Evolutionary conservation across 35 echinoderm and acorn worm genomes (phyloP), one percentile per base, ranked within the genome.

Genomic region (Apostichopus parvimensis): DNA sequence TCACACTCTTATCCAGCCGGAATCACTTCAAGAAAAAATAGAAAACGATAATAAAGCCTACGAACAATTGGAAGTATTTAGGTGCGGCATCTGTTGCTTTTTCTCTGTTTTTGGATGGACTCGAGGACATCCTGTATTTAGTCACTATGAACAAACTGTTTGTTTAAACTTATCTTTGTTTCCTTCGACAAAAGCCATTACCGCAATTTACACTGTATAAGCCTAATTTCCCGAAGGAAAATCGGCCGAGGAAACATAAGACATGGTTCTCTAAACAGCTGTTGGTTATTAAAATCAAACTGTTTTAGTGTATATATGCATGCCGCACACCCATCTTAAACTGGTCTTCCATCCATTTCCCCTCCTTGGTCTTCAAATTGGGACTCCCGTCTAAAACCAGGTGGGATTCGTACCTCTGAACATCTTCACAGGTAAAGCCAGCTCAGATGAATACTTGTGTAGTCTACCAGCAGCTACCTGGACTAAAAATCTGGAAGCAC

Each of bases 151-250:
- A 83, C 80, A 83, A 83, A 83, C 80, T 83, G 80, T 83, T 83
- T 83, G 80, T 83, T 83, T 83, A 54, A 83, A 83, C 80, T 83
- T 83, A 83, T 83, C 80, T 83, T 83, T 83, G 52, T 83, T 83
- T 83, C 80, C 80, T 83, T 83, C 21, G 80, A 55, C 80, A 83
- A 45, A 53, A 83, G 80, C 80, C 80, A 83, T 83, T 83, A 83
- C 52, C 53, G 80, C 80, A 83, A 83, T 83, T 45, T 83, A 83
- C 80, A 57, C 71, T 56, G 80, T 56, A 53, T 83, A 83, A 55
- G 56, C 80, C 56, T 6, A 53, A 83, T 57, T 56, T 55, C 53
- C 80, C 56, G 55, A 54, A 83, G 53, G 11, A 20, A 22, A 24
- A 75, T 20, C 2, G 17, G 14, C 80, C 56, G 53, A 56, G 17